Base-by-base conservation (phyloP, 2,888 invertebrate genomes). In the Gymnosoma rotundatum region DNA sequence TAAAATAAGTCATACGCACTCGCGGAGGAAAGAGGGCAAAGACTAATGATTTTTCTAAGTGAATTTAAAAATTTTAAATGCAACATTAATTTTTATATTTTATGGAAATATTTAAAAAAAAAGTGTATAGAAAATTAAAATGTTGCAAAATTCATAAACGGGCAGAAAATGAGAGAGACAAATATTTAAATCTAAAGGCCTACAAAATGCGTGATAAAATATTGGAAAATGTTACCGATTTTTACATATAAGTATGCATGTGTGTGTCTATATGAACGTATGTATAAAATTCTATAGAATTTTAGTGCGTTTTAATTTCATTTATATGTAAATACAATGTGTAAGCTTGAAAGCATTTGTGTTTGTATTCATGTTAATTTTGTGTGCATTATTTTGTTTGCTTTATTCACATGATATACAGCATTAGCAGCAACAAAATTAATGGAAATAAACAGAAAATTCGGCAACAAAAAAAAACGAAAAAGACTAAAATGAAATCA, bases 371-470 rank as follows among this genome's bases (percentile, higher is more conserved):
- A 12, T n/a, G 18, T 50, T 5, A n/a, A 0, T 48, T 76, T 36
- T 25, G 42, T 60, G 25, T 66, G 32, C 45, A 21, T 61, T 32
- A 32, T 42, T 72, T 38, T 64, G 5, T 14, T 45, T 42, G 42
- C 42, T 21, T 64, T 58, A 54, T 73, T 54, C 61, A 63, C 63
- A 81, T 75, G 69, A 78, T 61, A 45, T 64, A 64, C 83, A 52
- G 48, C 82, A 78, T 72, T 84, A 86, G 60, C 58, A 73, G 10
- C 72, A 79, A 50, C 56, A 52, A 72, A 79, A 66, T 79, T 73
- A 73, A 66, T 66, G 52, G 50, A 66, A 79, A 79, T 73, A 66
- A 79, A 73, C 58, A 73, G 79, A 52, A 64, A 60, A 32, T 42
- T 20, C 58, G 50, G 36, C 36, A 25, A 60, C 38, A 21, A 69